These are phyloP conservation scores for Myrmecophaga tridactyla DNA, from an alignment of 2,113 vertebrate genomes.

Conservation along the genomic window DNA sequence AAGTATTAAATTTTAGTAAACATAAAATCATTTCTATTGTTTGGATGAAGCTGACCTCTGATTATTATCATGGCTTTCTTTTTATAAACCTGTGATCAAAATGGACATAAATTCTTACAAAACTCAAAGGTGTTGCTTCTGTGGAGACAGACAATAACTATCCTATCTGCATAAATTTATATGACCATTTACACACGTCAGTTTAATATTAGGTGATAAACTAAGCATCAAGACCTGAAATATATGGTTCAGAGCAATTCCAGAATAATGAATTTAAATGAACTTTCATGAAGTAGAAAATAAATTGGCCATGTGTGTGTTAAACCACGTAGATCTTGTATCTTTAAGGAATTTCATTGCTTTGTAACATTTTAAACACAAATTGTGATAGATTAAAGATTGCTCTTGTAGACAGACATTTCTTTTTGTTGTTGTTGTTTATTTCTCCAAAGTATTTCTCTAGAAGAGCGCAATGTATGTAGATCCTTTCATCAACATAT, in stretches of 20 bases:
- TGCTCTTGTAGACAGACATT: background rate
- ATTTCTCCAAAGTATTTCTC: background rate
- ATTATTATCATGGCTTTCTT: background rate
- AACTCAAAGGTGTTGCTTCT: background rate
- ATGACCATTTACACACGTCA: background rate
- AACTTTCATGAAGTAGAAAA: background rate
- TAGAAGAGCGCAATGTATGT: background rate
- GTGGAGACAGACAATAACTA: background rate
- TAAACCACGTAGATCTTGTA: background rate
- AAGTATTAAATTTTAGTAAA: background rate
- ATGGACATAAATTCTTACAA: background rate
- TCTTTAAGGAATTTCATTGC: background rate
- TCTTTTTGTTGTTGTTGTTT: background rate
- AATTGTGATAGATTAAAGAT: background rate
- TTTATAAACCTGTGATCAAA: background rate
- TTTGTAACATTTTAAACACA: background rate
- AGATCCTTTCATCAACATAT: too few species aligned
- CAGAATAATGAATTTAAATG: background rate
- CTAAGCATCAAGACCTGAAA: background rate
- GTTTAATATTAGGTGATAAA: background rate
- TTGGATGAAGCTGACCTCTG: background rate
- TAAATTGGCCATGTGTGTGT: background rate
- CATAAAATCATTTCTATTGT: background rate
- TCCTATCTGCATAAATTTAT: background rate
- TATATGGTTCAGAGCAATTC: background rate